phyloP scores from a whole-genome alignment of 1,140 invertebrate genomes.

The Phymastichus coffea region DNA sequence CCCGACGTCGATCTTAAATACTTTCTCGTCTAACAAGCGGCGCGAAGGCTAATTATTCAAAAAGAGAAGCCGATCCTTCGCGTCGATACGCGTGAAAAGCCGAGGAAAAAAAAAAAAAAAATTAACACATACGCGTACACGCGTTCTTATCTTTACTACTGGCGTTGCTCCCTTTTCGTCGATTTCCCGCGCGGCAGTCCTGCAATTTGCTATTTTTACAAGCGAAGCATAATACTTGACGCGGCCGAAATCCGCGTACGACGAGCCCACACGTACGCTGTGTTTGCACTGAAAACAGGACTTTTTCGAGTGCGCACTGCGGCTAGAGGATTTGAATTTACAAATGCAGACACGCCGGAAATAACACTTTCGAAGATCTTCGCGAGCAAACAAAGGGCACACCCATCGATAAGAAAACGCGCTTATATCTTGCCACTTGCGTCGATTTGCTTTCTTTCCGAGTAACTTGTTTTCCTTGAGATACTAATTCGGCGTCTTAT shows the following conservation, averaged over 20 bases:
- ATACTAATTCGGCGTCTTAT: slow-evolving; percentile 21
- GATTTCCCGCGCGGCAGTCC: too few species aligned
- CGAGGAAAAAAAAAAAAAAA: neutral
- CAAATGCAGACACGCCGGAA: slow-evolving; percentile 17
- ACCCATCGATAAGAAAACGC: slow-evolving; percentile 11
- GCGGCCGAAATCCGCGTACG: too few species aligned
- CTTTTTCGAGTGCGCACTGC: neutral
- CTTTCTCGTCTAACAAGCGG: slow-evolving; percentile 3
- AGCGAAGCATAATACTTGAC: neutral
- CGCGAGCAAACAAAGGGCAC: slow-evolving; percentile 16
- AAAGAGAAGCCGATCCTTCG: too few species aligned
- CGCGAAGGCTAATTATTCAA: slow-evolving; percentile 22
- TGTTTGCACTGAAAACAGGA: slow-evolving; percentile 22
- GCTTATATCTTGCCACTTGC: neutral
- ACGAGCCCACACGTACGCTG: too few species aligned
- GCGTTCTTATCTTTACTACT: too few species aligned
- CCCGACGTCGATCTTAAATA: neutral
- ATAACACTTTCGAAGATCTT: slow-evolving; percentile 16
- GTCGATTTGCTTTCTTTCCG: neutral
- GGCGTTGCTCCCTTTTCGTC: too few species aligned
- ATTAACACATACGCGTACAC: neutral
- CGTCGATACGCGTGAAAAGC: neutral
- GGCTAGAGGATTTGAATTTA: slow-evolving; percentile 20
- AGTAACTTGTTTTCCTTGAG: slow-evolving; percentile 13
- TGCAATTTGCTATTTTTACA: too few species aligned